Percentiles rank a stretch among this genome's conserved stretches.
These are phyloP conservation scores for Laticauda laticaudata DNA, from an alignment of 2,113 vertebrate genomes.

Conservation along the genomic window DNA sequence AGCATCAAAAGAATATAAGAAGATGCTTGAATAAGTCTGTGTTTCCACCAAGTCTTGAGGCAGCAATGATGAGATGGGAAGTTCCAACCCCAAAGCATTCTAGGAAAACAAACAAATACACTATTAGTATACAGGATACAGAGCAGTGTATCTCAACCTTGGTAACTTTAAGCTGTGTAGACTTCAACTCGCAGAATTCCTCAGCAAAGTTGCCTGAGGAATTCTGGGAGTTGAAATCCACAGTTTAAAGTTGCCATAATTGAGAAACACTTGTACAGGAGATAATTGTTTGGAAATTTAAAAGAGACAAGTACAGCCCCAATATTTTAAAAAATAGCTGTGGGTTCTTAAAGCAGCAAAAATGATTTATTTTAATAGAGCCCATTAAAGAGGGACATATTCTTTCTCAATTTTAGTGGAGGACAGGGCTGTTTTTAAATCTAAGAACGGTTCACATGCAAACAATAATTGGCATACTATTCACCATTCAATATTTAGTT, in stretches of 20 bases:
- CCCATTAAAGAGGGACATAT: background rate
- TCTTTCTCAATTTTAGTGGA: background rate
- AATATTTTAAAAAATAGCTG: background rate
- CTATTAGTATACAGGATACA: background rate
- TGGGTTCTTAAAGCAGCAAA: background rate
- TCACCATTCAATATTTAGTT: background rate
- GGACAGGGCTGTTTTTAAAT: background rate
- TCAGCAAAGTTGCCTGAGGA: background rate
- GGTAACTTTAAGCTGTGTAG: background rate
- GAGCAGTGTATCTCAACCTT: background rate
- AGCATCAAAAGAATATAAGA: background rate
- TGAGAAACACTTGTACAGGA: fast-evolving
- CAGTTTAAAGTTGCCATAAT: background rate
- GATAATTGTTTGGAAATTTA: background rate
- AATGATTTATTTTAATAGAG: background rate
- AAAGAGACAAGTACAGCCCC: background rate
- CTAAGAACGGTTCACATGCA: background rate
- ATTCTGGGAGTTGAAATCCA: background rate
- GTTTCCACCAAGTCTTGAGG: slow-evolving; percentile 8
- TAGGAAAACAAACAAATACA: background rate
- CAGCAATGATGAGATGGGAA: background rate
- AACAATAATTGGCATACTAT: background rate
- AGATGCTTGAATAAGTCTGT: slow-evolving; percentile 13
- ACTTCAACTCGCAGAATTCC: background rate
- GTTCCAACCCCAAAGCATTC: background rate